phyloP scores from a whole-genome alignment of 2,888 invertebrate species.

The Lithophane ornitopus region DNA sequence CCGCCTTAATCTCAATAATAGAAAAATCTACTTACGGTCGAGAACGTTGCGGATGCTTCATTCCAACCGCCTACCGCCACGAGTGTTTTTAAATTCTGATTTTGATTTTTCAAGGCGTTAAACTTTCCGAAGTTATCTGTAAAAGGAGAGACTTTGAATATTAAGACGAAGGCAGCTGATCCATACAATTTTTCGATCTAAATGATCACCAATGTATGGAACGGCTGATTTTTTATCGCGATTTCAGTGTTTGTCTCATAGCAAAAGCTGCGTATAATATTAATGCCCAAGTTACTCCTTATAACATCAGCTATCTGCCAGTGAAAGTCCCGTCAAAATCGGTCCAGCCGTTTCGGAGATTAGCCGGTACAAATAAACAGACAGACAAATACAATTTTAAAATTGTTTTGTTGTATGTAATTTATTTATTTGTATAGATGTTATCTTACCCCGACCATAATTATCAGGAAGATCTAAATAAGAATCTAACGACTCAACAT shows the following conservation, averaged over 20 bases:
- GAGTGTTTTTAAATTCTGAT: conserved; percentile 89
- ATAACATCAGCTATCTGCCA: too few relatives aligned
- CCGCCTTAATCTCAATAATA: conserved; percentile 40
- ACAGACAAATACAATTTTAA: too few relatives aligned
- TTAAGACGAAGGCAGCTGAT: background rate
- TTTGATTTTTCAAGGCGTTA: conserved; percentile 87
- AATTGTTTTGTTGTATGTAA: too few relatives aligned
- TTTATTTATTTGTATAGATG: background rate
- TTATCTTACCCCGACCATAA: conserved; percentile 87
- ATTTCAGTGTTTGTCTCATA: background rate
- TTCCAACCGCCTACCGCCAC: conserved; percentile 94
- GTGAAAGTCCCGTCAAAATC: too few relatives aligned
- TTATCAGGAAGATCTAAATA: conserved; percentile 92
- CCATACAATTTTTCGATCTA: background rate
- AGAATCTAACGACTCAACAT: conserved; percentile 90
- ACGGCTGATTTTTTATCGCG: background rate
- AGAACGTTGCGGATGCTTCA: conserved; percentile 91
- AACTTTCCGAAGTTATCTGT: conserved; percentile 90
- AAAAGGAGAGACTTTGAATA: background rate
- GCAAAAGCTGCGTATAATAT: background rate
- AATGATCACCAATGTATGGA: background rate
- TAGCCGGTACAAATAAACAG: too few relatives aligned
- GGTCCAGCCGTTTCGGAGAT: too few relatives aligned
- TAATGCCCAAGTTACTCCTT: too few relatives aligned
- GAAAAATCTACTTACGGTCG: conserved; percentile 81